phyloP scores from a whole-genome alignment of 2,797 vertebrate species.

The Tympanoctomys barrerae region DNA sequence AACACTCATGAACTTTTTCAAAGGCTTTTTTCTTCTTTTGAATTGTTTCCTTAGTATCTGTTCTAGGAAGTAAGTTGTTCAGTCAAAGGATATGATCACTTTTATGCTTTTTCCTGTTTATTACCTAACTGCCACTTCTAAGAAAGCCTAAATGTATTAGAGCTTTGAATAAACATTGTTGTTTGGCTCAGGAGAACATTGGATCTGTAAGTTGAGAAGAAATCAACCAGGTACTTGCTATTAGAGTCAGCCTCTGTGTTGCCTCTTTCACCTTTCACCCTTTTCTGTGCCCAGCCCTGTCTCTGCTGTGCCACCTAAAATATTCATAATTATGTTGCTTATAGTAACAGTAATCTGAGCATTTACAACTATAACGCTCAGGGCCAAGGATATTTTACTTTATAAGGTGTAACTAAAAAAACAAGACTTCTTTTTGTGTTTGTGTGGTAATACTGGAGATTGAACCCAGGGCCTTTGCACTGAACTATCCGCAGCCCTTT shows the following conservation, averaged over 20 bases:
- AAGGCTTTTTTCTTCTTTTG: constrained; percentile 67
- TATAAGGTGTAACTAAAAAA: constrained; percentile 7
- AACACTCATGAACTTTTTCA: constrained; percentile 45
- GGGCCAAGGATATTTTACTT: constrained; percentile 1
- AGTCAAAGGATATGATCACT: constrained; percentile 70
- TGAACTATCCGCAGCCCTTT: background rate
- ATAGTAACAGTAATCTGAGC: constrained; percentile 32
- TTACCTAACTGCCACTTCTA: constrained; percentile 60
- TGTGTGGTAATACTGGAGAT: background rate
- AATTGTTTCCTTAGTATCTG: constrained; percentile 81
- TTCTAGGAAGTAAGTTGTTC: constrained; percentile 80
- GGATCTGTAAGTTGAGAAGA: background rate
- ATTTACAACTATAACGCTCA: background rate
- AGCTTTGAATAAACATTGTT: constrained; percentile 47
- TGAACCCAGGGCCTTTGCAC: background rate
- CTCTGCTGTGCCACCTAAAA: background rate
- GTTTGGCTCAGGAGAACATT: constrained; percentile 36
- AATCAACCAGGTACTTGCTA: background rate
- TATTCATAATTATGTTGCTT: constrained; percentile 36
- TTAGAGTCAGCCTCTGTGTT: background rate
- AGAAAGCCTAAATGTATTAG: background rate
- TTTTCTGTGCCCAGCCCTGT: background rate
- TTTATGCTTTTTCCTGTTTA: constrained; percentile 58
- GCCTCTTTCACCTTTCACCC: background rate
- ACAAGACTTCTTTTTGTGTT: background rate